Evolutionary conservation across 2,113 vertebrate genomes (phyloP).

Genomic region (Salvelinus fontinalis): DNA sequence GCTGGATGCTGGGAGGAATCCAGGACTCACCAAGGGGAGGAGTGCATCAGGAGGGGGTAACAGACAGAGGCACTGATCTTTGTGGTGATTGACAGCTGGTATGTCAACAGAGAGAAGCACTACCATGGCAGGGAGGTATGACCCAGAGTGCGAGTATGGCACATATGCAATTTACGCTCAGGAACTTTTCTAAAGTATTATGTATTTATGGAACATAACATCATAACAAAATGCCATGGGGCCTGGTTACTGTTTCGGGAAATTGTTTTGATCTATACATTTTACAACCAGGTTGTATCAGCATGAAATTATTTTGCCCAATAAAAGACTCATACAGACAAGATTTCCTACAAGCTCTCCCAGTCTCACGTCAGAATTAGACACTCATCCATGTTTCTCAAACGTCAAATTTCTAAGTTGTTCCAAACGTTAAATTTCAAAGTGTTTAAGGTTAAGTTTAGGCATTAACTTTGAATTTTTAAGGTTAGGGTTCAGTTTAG

Average conservation of each 20-base stretch:
- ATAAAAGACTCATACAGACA: background rate
- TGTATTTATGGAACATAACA: too few species aligned
- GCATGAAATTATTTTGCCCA: background rate
- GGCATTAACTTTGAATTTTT: too few species aligned
- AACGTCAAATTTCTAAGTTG: too few species aligned
- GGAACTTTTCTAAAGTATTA: too few species aligned
- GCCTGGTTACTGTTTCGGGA: too few species aligned
- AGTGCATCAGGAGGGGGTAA: conserved; percentile 13
- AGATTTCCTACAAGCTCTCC: background rate
- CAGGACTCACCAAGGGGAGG: background rate
- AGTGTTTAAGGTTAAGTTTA: too few species aligned
- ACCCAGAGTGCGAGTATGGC: background rate
- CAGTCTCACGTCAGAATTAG: too few species aligned
- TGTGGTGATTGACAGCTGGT: conserved; percentile 8
- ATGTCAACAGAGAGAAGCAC: background rate
- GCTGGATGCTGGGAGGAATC: conserved; percentile 1
- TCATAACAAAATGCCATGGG: background rate
- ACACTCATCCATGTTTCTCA: too few species aligned
- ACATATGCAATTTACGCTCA: background rate
- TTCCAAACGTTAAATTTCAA: too few species aligned
- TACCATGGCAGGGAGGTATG: background rate
- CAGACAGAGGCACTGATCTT: conserved; percentile 16
- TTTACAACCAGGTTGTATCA: background rate
- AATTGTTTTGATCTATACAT: background rate
- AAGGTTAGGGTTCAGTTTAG: too few species aligned